Percentiles rank a stretch among this genome's conserved stretches.
Evolutionary conservation across 2,888 invertebrate genomes (phyloP).

Genomic region (Melipona beecheii): DNA sequence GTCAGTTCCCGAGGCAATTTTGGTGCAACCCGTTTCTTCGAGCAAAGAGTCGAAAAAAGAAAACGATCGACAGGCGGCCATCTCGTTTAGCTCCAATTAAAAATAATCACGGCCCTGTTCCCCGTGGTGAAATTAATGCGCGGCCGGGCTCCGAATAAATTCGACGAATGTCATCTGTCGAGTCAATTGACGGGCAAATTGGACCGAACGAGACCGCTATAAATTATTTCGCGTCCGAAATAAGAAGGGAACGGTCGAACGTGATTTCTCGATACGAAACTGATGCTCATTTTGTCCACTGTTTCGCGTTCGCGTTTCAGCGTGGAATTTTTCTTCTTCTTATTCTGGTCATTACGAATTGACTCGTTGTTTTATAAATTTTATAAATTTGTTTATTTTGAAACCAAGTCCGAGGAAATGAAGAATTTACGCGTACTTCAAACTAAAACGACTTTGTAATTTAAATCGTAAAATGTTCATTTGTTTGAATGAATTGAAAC

Average conservation of each 20-base stretch:
- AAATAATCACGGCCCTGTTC: slow-evolving; percentile 39
- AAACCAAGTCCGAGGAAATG: too few species aligned
- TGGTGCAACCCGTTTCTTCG: slow-evolving; percentile 8
- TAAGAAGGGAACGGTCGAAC: slow-evolving; percentile 6
- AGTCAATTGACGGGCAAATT: slow-evolving; percentile 54
- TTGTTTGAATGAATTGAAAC: too few species aligned
- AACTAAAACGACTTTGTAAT: too few species aligned
- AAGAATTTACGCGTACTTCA: too few species aligned
- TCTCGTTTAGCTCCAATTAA: slow-evolving; percentile 36
- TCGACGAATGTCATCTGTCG: slow-evolving; percentile 44
- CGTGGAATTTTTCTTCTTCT: background rate
- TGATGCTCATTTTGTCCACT: background rate
- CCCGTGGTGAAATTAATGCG: slow-evolving; percentile 40
- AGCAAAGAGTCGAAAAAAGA: slow-evolving; percentile 33
- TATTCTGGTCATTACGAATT: background rate
- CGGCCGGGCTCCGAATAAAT: slow-evolving; percentile 35
- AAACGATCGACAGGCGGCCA: background rate
- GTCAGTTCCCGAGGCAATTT: slow-evolving; percentile 25
- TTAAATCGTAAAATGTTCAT: too few species aligned
- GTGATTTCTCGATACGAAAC: slow-evolving; percentile 1
- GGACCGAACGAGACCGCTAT: slow-evolving; percentile 17
- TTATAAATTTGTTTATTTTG: too few species aligned
- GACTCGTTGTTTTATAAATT: background rate
- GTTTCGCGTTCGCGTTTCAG: background rate
- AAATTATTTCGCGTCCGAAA: slow-evolving; percentile 33